Evolutionary conservation across 1,140 invertebrate genomes (phyloP).

Genomic region (Caenorhabditis tropicalis): DNA sequence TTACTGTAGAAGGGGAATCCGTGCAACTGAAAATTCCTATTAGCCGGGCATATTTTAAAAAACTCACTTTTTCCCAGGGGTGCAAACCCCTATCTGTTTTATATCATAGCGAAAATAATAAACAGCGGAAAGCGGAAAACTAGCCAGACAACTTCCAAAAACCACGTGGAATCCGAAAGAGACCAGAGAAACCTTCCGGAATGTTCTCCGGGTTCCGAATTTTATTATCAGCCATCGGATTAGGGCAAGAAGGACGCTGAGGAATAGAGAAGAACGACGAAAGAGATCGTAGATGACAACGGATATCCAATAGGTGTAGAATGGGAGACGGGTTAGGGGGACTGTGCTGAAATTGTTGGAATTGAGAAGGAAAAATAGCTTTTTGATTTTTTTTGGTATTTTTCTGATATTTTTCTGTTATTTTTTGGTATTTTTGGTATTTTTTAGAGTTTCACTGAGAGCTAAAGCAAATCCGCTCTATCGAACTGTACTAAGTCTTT

Average conservation of each 20-base stretch:
- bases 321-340: background rate
- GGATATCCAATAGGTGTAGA: background rate
- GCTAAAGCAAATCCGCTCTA: too few species aligned
- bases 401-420: too few species aligned
- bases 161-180: background rate
- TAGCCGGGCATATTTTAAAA: background rate
- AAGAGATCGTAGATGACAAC: background rate
- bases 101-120: background rate
- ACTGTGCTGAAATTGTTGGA: background rate
- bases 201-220: background rate
- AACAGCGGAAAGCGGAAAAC: background rate
- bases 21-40: background rate
- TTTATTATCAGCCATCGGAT: background rate
- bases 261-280: background rate
- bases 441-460: too few species aligned
- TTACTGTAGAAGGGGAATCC: background rate
- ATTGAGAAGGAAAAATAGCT: too few species aligned
- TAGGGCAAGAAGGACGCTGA: background rate
- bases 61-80: background rate
- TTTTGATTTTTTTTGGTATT: too few species aligned
- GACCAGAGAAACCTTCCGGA: background rate
- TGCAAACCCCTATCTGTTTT: background rate
- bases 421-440: too few species aligned
- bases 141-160: background rate
- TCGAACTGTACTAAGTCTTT: too few species aligned